A percentile compares a stretch with the other conserved stretches of the same genome.
Conservation (phyloP, 2,113 vertebrate species). For the Psittacara wagleri region DNA sequence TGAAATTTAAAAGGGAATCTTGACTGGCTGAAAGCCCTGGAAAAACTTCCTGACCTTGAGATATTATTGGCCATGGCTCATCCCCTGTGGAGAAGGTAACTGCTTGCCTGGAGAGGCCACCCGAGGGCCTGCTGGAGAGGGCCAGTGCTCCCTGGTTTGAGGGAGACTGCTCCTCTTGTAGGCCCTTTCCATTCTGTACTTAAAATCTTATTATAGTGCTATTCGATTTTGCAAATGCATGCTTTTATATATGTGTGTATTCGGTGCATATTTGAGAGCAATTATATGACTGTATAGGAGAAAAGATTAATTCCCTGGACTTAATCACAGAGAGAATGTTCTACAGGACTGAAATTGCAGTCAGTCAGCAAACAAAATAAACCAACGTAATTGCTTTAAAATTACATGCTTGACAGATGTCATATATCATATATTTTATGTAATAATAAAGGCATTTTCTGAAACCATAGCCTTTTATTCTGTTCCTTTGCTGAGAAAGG, state of each 20-base stretch:
- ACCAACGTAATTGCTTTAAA: not conserved
- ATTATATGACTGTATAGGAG: not conserved
- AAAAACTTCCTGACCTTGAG: constrained; percentile 50
- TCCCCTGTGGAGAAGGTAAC: not conserved
- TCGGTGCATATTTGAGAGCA: not conserved
- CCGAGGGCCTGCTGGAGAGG: not conserved
- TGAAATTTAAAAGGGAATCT: constrained; percentile 23
- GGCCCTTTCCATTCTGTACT: not conserved
- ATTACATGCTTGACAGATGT: not conserved
- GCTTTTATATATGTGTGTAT: not conserved
- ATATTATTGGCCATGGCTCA: not conserved
- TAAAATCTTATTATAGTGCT: not conserved
- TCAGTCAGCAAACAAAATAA: not conserved
- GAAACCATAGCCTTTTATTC: not conserved
- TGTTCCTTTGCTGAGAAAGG: not conserved
- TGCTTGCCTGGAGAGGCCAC: not conserved
- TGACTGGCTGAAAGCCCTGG: not conserved
- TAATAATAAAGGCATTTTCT: not conserved
- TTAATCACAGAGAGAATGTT: not conserved
- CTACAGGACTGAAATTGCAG: not conserved
- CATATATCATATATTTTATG: not conserved
- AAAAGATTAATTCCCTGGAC: not conserved
- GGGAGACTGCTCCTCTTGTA: not conserved
- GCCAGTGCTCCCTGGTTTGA: not conserved
- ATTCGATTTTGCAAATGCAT: not conserved